Percentiles rank a stretch among this genome's conserved stretches.
Conservation (phyloP, 2,113 vertebrate species). For the Sceloporus tristichus region DNA sequence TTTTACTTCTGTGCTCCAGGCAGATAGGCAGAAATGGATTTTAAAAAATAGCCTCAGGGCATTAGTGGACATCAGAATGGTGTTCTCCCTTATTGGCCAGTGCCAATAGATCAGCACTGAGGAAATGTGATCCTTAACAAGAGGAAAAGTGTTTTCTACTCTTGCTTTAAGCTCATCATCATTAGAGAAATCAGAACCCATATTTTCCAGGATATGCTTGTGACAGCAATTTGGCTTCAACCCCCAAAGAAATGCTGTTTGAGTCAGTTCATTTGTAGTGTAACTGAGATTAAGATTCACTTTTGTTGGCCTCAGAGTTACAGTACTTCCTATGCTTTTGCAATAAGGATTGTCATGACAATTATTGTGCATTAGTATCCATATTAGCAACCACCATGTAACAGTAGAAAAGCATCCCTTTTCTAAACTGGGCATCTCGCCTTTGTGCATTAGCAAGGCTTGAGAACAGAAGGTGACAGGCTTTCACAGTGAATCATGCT, state of each 20-base stretch:
- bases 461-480: conserved; percentile 71
- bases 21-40: background rate
- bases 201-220: conserved; percentile 48
- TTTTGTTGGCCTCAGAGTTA: conserved; percentile 43
- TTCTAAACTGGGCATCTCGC: conserved; percentile 60
- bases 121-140: no score
- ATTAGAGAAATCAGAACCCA: conserved; percentile 21
- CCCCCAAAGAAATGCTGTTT: conserved; percentile 45
- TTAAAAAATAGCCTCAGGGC: background rate
- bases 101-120: no score
- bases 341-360: conserved; percentile 50
- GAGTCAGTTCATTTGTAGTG: conserved; percentile 50
- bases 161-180: background rate
- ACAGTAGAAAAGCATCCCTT: conserved; percentile 66
- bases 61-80: background rate
- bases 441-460: conserved; percentile 68
- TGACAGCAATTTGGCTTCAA: conserved; percentile 46
- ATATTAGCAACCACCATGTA: conserved; percentile 63
- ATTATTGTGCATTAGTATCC: conserved; percentile 54
- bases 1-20: conserved; percentile 31
- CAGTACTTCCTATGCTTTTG: background rate
- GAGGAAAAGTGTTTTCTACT: no score
- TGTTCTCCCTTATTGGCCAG: background rate
- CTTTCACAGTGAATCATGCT: conserved; percentile 65
- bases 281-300: conserved; percentile 45